phyloP scores from a whole-genome alignment of 35 echinoderm and acorn worm species.

The Acanthaster planci region DNA sequence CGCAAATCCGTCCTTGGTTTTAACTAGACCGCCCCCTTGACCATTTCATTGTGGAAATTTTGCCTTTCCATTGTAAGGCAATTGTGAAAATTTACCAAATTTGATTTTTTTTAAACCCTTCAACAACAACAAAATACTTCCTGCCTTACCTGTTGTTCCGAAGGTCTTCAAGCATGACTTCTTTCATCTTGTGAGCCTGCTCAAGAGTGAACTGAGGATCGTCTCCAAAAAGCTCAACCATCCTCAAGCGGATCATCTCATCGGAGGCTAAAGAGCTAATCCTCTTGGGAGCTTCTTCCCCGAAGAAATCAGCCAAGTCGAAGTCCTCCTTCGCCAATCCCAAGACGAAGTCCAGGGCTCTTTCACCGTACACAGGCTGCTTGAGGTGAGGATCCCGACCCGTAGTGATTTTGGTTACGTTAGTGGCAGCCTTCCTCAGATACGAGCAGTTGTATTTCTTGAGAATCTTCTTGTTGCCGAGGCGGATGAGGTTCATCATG shows the following conservation, averaged over 20 bases:
- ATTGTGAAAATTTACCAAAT: too few relatives aligned
- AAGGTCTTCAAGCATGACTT: slow-evolving; percentile 41
- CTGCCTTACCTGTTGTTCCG: slow-evolving; percentile 21
- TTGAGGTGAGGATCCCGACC: slow-evolving; percentile 35
- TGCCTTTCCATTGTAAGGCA: too few relatives aligned
- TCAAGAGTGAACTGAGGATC: slow-evolving; percentile 44
- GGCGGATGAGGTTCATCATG: slow-evolving; percentile 44
- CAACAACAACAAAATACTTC: too few relatives aligned
- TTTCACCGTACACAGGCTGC: slow-evolving; percentile 41
- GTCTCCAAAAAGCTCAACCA: slow-evolving; percentile 40
- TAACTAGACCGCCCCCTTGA: too few relatives aligned
- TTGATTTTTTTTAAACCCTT: too few relatives aligned
- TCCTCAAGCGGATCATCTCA: slow-evolving; percentile 32
- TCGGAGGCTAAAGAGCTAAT: slow-evolving; percentile 29
- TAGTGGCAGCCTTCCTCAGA: slow-evolving; percentile 48
- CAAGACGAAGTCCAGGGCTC: slow-evolving; percentile 29
- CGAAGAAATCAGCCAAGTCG: slow-evolving; percentile 47
- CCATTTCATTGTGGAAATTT: too few relatives aligned
- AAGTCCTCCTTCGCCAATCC: slow-evolving; percentile 23
- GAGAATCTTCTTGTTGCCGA: slow-evolving; percentile 19
- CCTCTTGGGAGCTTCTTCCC: slow-evolving; percentile 15
- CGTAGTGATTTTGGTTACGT: slow-evolving; percentile 50
- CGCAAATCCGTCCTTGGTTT: too few relatives aligned
- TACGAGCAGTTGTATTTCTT: slow-evolving; percentile 57
- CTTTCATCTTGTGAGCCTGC: slow-evolving; percentile 32